Conservation (phyloP, 2,113 vertebrate genomes). For the Ciconia boyciana region DNA sequence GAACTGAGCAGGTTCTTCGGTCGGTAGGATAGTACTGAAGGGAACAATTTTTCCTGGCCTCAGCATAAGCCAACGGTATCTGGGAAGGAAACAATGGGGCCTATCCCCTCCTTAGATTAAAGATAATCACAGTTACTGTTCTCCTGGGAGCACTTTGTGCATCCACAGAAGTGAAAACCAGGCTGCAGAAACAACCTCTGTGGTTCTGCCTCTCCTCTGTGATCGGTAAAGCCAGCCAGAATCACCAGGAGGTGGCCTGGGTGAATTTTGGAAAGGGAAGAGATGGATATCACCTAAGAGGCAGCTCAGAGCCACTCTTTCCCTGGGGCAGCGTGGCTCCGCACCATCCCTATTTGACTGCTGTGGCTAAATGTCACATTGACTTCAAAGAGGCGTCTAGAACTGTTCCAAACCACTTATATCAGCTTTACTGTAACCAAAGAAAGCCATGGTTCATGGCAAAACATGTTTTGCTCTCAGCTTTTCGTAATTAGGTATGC, state of each 20-base stretch:
- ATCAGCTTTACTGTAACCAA: conserved; percentile 16
- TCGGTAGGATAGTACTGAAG: neutral
- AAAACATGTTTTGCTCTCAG: conserved; percentile 15
- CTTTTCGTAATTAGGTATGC: neutral
- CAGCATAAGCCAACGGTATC: neutral
- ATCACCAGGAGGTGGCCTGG: neutral
- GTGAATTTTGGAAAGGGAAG: neutral
- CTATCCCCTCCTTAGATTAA: neutral
- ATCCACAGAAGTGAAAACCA: neutral
- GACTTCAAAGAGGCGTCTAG: conserved; percentile 22
- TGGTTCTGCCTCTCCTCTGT: neutral
- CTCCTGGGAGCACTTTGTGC: neutral
- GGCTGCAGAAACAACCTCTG: neutral
- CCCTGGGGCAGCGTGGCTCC: neutral
- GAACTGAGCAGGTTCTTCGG: neutral
- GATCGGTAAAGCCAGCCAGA: neutral
- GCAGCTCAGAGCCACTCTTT: neutral
- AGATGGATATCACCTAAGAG: neutral
- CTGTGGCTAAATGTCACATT: neutral
- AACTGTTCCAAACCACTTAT: conserved; percentile 31
- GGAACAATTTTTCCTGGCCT: neutral
- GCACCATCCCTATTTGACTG: neutral
- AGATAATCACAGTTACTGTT: neutral
- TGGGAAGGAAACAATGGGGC: neutral
- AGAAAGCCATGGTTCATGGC: neutral